Conservation (phyloP, 2,113 vertebrate genomes). For the Toxostoma redivivum region DNA sequence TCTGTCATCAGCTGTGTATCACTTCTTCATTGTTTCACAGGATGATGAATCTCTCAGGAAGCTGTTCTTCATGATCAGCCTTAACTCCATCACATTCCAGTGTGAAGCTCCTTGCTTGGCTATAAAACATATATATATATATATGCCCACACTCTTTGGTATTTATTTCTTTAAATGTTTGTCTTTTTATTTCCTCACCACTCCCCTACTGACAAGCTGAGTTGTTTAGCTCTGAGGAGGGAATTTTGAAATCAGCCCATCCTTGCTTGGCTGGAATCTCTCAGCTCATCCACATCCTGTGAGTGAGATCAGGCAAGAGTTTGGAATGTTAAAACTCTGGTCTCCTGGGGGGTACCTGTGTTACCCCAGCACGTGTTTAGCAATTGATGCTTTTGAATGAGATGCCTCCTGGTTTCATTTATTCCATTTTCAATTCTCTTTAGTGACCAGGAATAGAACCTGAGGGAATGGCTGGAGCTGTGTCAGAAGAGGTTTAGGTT, state of each 20-base stretch:
- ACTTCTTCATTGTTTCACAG: not conserved
- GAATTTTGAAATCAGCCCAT: not conserved
- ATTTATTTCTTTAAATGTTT: not conserved
- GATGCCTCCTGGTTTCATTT: not conserved
- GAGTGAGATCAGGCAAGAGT: not conserved
- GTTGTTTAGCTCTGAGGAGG: not conserved
- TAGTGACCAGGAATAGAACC: not conserved
- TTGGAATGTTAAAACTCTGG: not conserved
- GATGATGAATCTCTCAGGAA: slow-evolving; percentile 8
- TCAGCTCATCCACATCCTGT: not conserved
- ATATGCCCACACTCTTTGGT: not conserved
- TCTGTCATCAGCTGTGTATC: not conserved
- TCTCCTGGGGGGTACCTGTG: accelerated
- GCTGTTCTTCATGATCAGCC: not conserved
- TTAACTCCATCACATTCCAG: not conserved
- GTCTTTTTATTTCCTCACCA: slow-evolving; percentile 22
- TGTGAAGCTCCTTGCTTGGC: not conserved
- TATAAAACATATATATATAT: not conserved
- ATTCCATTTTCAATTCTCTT: not conserved
- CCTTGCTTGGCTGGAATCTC: not conserved
- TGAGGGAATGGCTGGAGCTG: not conserved
- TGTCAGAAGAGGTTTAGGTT: not conserved
- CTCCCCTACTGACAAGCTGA: not conserved
- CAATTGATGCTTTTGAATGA: not conserved
- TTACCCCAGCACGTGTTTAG: not conserved